Conservation (phyloP, 1,140 invertebrate genomes). For the Metopolophium dirhodum region DNA sequence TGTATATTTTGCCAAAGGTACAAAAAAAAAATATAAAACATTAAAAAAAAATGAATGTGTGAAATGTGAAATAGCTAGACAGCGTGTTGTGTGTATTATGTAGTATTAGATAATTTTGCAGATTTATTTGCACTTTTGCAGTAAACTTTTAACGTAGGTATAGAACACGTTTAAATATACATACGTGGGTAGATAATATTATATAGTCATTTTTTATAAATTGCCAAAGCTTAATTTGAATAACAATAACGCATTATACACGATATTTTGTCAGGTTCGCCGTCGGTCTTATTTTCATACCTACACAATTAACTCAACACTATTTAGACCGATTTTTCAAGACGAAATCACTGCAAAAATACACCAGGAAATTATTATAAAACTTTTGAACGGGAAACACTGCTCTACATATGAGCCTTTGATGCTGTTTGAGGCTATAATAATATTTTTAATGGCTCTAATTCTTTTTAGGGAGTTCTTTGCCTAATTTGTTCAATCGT, state of each 20-base stretch:
- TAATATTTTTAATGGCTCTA: background rate
- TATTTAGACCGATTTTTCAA: background rate
- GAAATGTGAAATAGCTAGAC: background rate
- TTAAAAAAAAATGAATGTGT: background rate
- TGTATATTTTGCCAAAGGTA: background rate
- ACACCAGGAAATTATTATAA: background rate
- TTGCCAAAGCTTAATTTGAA: background rate
- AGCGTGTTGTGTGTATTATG: background rate
- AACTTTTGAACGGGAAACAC: background rate
- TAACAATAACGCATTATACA: background rate
- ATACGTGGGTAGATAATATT: background rate
- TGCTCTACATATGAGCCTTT: background rate
- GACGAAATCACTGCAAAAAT: background rate
- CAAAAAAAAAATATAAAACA: background rate
- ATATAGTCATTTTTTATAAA: background rate
- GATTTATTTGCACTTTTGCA: background rate
- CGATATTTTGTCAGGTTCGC: constrained; percentile 26
- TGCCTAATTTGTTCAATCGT: background rate
- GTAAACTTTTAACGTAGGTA: background rate
- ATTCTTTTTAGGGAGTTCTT: background rate
- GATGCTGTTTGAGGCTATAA: background rate
- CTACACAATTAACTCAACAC: background rate
- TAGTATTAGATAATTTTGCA: background rate
- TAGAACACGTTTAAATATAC: background rate
- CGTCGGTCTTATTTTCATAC: background rate